phyloP scores from a whole-genome alignment of 2,888 invertebrate species.

The Allophyes oxyacanthae region DNA sequence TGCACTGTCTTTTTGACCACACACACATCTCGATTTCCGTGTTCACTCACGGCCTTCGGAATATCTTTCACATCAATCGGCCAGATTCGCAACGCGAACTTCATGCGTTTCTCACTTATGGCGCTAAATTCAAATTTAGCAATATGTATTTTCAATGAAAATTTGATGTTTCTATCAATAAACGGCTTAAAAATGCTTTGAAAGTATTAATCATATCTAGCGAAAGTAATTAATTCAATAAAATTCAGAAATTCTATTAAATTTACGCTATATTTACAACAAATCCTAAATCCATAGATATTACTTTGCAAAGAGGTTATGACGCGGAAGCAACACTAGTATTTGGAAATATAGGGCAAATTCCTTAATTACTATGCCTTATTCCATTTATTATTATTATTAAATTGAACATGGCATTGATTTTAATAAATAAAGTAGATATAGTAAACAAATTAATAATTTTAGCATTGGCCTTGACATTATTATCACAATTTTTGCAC shows the following conservation, averaged over 20 bases:
- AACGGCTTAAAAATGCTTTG: background rate
- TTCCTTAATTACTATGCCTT: slow-evolving; percentile 18
- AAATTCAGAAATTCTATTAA: slow-evolving; percentile 10
- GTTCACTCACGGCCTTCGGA: slow-evolving; percentile 91
- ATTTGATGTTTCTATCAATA: slow-evolving; percentile 3
- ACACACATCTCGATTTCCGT: slow-evolving; percentile 90
- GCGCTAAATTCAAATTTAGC: slow-evolving; percentile 86
- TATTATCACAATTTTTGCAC: slow-evolving; percentile 81
- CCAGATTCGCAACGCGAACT: slow-evolving; percentile 90
- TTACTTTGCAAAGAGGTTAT: slow-evolving; percentile 75
- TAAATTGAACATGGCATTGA: slow-evolving; percentile 10
- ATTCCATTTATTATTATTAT: slow-evolving; percentile 16
- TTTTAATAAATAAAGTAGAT: slow-evolving; percentile 28
- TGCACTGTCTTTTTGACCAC: slow-evolving; percentile 92
- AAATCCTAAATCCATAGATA: slow-evolving; percentile 59
- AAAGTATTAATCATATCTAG: background rate
- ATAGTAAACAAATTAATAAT: slow-evolving; percentile 39
- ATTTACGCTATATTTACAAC: slow-evolving; percentile 36
- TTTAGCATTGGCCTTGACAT: slow-evolving; percentile 86
- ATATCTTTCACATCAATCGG: slow-evolving; percentile 91
- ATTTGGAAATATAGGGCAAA: slow-evolving; percentile 45
- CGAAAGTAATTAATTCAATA: background rate
- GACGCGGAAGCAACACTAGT: slow-evolving; percentile 68
- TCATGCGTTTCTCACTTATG: slow-evolving; percentile 82
- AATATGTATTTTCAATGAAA: slow-evolving; percentile 45